Base-by-base conservation (phyloP, 2,797 vertebrate genomes). In the Gouania willdenowi region DNA sequence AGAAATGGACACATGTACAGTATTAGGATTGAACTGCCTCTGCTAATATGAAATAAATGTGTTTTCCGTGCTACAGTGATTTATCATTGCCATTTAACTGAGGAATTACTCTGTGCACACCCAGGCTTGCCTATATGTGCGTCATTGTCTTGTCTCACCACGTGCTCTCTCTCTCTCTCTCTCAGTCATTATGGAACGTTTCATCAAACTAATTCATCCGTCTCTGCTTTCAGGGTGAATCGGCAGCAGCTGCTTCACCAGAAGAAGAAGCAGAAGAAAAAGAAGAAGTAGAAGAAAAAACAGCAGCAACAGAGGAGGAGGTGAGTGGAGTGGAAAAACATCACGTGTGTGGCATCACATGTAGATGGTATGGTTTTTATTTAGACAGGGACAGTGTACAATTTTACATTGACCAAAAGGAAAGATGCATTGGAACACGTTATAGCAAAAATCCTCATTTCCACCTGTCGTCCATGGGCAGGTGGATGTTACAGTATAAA, bases 21-120 rank as follows among this genome's bases (percentile, higher is more conserved):
- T 46, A 43, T 45, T 71, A 71, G 67, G 68, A 81, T 83, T 80
- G 75, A 79, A 82, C 71, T 66, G 59, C 37, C 55, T 16, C 45
- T n/a, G 44, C 8, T 43, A 58, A 10, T 50, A 16, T 41, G n/a
- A n/a, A n/a, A n/a, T n/a, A n/a, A n/a, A n/a, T n/a, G n/a, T n/a
- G n/a, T n/a, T n/a, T n/a, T n/a, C n/a, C n/a, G n/a, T n/a, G n/a
- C n/a, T n/a, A n/a, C n/a, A n/a, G n/a, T n/a, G n/a, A n/a, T n/a
- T n/a, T n/a, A n/a, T n/a, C n/a, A n/a, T n/a, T n/a, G n/a, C n/a
- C n/a, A n/a, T n/a, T n/a, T 41, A 45, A 52, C 27, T 35, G 26
- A 20, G 7, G 48, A 38, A 10, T 39, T 42, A 33, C 32, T 41
- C 36, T 55, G 43, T 25, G 51, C 51, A 35, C 43, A 43, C 20